Conservation (phyloP, 2,888 invertebrate genomes). For the Hirtodrosophila confusa region DNA sequence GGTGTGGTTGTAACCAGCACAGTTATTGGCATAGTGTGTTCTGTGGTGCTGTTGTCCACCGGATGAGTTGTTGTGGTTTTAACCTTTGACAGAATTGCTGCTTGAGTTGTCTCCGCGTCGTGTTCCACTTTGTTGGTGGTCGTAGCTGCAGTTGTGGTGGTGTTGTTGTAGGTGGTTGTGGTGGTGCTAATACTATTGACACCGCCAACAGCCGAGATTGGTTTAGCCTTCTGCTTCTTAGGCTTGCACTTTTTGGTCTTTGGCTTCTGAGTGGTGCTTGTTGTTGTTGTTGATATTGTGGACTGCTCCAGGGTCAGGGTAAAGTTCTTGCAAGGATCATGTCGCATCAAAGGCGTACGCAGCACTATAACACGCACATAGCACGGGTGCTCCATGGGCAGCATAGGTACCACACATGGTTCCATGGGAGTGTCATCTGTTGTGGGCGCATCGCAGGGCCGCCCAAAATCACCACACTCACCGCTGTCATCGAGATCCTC, state of each 20-base stretch:
- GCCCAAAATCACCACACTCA: constrained; percentile 51
- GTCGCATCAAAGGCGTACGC: constrained; percentile 44
- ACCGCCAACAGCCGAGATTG: no score
- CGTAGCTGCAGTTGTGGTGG: constrained; percentile 3
- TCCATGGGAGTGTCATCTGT: not conserved
- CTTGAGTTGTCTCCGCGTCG: not conserved
- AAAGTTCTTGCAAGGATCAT: constrained; percentile 66
- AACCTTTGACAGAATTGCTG: not conserved
- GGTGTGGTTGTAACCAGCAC: constrained; percentile 10
- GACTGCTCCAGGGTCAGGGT: constrained; percentile 8
- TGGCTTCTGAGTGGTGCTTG: constrained; percentile 8
- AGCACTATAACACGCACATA: constrained; percentile 56
- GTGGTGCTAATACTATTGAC: not conserved
- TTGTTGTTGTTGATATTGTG: not conserved
- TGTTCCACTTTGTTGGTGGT: not conserved
- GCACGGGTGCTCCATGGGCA: constrained; percentile 61
- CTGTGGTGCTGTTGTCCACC: not conserved
- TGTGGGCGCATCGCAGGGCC: constrained; percentile 18
- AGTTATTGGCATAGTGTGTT: constrained; percentile 1
- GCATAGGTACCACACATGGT: constrained; percentile 26
- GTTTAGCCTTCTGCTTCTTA: not conserved
- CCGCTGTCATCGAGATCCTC: constrained; percentile 49
- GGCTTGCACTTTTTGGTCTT: constrained; percentile 38
- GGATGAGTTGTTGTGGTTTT: not conserved
- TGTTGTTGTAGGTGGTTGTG: not conserved